Evolutionary conservation across 2,113 vertebrate genomes (phyloP), one percentile per base, ranked within the genome.

Genomic region (Pavo muticus): DNA sequence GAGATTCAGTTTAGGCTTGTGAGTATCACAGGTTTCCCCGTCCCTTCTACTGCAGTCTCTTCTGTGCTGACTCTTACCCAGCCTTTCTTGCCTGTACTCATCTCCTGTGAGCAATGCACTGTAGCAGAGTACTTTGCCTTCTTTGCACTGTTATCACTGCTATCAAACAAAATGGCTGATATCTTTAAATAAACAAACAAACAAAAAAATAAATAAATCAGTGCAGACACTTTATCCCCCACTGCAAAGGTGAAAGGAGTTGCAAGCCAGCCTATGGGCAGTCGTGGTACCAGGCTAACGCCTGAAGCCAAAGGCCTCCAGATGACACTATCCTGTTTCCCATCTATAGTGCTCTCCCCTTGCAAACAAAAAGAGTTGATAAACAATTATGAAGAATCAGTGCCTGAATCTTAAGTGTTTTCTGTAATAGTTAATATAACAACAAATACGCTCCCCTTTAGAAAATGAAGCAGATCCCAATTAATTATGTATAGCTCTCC

Each of bases 391-490:
- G 57, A 74, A 40, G 72, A 94, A 94, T 94, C 93, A 71, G 52
- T 64, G 71, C 44, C 84, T 78, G 88, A 94, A 94, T 97, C 91
- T 96, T 95, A 95, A 96, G 72, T 79, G 88, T 94, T 77, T 91
- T 95, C 75, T 93, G 88, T 95, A 93, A 91, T 84, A 95, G 91
- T 96, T 95, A 95, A 94, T 96, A 82, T 95, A 94, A 93, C 95
- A 97, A 23, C 90, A 96, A 96, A 94, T 96, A 93, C 77, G 87
- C 89, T 91, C 91, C 90, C 72, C 80, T 93, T 94, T 87, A 96
- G 94, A 97, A 96, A 97, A 97, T 88, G 88, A 96, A 96, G 95
- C 91, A 95, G 94, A 94, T 93, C 81, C 76, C 95, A 93, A 92
- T 96, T 97, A 96, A 96, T 96, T 97, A 94, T 91, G 86, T 93